Conservation (phyloP, 2,113 vertebrate genomes). For the Syrrhaptes paradoxus region DNA sequence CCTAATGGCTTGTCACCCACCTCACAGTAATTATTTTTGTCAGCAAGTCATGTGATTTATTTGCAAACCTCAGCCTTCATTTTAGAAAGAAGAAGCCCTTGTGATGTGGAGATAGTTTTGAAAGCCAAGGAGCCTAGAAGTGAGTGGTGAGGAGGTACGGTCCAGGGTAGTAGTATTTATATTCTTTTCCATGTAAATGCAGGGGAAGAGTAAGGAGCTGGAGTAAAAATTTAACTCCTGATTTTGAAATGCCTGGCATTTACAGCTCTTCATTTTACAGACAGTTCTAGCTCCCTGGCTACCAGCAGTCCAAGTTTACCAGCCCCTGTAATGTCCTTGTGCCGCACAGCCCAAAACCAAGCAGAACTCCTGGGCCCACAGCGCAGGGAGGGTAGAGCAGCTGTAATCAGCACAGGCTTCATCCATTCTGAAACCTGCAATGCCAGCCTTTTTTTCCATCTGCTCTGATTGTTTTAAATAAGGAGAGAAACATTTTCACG, state of each 20-base stretch:
- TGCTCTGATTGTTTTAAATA: not conserved
- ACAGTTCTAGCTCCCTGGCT: not conserved
- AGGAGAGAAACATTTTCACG: not conserved
- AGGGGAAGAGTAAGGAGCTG: not conserved
- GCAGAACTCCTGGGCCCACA: not conserved
- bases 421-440: not conserved
- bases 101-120: not conserved
- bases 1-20: not conserved
- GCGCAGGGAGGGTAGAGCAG: fast-evolving
- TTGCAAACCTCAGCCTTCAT: not conserved
- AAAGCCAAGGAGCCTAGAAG: not conserved
- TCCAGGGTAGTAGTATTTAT: not conserved
- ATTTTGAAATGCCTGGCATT: not conserved
- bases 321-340: not conserved
- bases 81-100: not conserved
- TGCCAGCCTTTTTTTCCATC: not conserved
- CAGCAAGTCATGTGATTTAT: not conserved
- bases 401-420: not conserved
- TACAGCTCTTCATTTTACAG: not conserved
- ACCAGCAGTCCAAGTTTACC: not conserved
- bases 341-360: not conserved
- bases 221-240: not conserved
- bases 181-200: not conserved
- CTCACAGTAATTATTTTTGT: not conserved
- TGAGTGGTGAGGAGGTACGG: fast-evolving